Base-by-base conservation (phyloP, 2,888 invertebrate genomes). In the Chrysotoxum bicinctum region DNA sequence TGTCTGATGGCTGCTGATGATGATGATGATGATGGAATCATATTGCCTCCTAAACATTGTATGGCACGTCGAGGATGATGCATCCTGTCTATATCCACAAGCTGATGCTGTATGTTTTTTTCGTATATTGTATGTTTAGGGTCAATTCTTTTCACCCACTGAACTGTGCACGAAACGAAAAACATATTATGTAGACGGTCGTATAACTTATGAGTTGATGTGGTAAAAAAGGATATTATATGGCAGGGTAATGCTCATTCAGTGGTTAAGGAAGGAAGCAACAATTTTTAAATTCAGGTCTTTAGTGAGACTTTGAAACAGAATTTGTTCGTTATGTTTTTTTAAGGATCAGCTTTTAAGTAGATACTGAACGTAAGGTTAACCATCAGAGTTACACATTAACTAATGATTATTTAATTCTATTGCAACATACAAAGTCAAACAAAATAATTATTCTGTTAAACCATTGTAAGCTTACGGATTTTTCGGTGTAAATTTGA, bases 71-170 rank as follows among this genome's bases (percentile, higher is more conserved):
- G n/a, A 16, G 43, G 16, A 43, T n/a, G 56, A 56, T 72, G 40
- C 64, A 62, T 62, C 68, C 80, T 37, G 21, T 19, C 37, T 16
- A 30, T 54, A 35, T 19, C 8, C 8, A 58, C 12, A 19, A 43
- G 7, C 26, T 43, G 62, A 62, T 40, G 62, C 26, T 12, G 9
- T 48, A n/a, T 73, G 3, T 48, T n/a, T 37, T 23, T 48, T 26
- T 66, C 26, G 43, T 73, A 23, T 40, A n/a, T 50, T 45, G 30
- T 64, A 74, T 70, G 64, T 16, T 30, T 16, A 50, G 74, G 84
- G 70, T 79, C 80, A 79, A 66, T 84, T 84, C 58, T 68, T 75
- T 70, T 69, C 48, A 40, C 45, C 70, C 69, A 80, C 64, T 80
- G 75, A 84, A 45, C 80, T 70, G 75, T 68, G 9, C 40, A 45